Conservation (phyloP, 2,797 vertebrate genomes). For the Neopelma chrysocephalum region DNA sequence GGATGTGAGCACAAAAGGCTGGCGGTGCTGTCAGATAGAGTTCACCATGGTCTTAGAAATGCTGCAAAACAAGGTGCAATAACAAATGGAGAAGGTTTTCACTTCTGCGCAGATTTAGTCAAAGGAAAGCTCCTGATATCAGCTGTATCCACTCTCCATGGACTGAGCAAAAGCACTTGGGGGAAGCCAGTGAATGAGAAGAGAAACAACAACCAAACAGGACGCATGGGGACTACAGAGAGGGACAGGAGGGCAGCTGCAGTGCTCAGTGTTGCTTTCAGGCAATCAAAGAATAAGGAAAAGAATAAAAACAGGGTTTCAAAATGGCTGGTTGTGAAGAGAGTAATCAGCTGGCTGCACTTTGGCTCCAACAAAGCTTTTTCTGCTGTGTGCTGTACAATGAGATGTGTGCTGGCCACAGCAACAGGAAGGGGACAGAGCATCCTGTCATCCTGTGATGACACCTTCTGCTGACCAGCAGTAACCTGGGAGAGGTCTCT, state of each 20-base stretch:
- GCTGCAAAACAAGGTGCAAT: not conserved
- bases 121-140: not conserved
- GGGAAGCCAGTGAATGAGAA: not conserved
- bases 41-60: accelerated
- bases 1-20: not conserved
- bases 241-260: not conserved
- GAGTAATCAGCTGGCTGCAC: not conserved
- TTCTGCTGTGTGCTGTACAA: not conserved
- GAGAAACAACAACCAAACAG: not conserved
- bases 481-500: not conserved
- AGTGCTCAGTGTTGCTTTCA: not conserved
- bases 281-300: not conserved
- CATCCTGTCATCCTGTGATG: not conserved
- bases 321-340: not conserved
- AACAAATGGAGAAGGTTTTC: not conserved
- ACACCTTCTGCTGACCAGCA: not conserved
- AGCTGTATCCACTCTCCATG: not conserved
- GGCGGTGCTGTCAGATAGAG: not conserved
- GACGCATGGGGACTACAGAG: not conserved
- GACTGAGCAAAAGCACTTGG: not conserved
- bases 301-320: not conserved
- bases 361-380: not conserved
- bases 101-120: not conserved
- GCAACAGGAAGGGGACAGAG: not conserved
- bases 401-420: not conserved